Evolutionary conservation across 2,113 vertebrate species (phyloP).

Genomic region (Jacana jacana): DNA sequence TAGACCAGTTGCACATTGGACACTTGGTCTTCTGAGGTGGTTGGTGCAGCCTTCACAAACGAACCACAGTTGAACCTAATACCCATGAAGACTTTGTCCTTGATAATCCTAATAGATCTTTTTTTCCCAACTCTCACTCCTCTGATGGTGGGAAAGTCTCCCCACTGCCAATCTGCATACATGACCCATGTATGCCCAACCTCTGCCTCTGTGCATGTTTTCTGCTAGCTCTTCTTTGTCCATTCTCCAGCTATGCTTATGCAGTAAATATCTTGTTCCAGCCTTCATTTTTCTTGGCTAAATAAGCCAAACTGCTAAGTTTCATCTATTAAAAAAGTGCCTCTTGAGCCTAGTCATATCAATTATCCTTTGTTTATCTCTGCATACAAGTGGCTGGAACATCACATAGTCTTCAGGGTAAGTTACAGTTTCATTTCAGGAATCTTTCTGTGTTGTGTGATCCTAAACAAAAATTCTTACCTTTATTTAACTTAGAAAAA

Average conservation of each 20-base stretch:
- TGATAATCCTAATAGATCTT: background rate
- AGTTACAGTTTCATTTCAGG: background rate
- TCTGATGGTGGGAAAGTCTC: background rate
- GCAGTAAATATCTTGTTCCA: background rate
- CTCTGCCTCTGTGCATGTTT: background rate
- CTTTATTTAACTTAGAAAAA: background rate
- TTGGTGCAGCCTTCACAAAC: background rate
- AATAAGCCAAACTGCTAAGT: background rate
- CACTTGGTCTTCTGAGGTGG: background rate
- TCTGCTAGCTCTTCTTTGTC: background rate
- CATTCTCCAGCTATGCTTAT: background rate
- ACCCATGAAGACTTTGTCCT: background rate
- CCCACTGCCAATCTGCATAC: background rate
- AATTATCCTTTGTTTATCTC: background rate
- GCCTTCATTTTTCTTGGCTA: background rate
- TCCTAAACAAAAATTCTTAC: background rate
- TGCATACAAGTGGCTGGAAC: background rate
- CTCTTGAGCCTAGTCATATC: background rate
- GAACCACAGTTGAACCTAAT: background rate
- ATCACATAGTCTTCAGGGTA: background rate
- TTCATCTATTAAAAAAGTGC: background rate
- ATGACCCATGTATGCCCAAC: accelerated
- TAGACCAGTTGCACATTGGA: background rate
- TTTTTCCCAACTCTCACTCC: background rate
- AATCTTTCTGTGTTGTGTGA: background rate